These are phyloP conservation scores for Dastarcus helophoroides DNA, from an alignment of 2,888 invertebrate genomes.

Conservation along the genomic window DNA sequence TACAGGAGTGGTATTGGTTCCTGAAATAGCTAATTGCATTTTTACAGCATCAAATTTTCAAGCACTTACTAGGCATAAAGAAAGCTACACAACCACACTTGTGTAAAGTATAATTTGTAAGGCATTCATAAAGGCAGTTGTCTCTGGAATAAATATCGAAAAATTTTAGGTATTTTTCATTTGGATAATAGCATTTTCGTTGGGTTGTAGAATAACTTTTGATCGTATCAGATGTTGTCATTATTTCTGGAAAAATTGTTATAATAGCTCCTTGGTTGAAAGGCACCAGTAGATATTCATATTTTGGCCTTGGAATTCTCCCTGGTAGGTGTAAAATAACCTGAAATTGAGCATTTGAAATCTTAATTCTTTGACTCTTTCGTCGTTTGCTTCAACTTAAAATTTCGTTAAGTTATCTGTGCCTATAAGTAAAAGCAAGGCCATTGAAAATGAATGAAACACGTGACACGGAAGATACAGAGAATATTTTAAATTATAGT, in stretches of 20 bases:
- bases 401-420: too few species aligned
- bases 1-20: constrained; percentile 37
- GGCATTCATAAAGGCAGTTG: constrained; percentile 55
- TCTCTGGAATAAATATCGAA: constrained; percentile 54
- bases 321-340: constrained; percentile 42
- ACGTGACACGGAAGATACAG: too few species aligned
- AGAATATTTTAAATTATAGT: too few species aligned
- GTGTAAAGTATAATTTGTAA: constrained; percentile 47
- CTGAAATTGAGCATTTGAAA: too few species aligned
- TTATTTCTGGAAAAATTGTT: constrained; percentile 57
- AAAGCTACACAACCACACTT: constrained; percentile 52
- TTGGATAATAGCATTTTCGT: constrained; percentile 52
- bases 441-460: too few species aligned
- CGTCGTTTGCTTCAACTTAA: too few species aligned
- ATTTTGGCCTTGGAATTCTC: constrained; percentile 35
- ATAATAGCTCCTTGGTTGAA: constrained; percentile 52
- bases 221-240: constrained; percentile 52
- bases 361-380: too few species aligned
- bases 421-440: too few species aligned
- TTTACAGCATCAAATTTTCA: neutral
- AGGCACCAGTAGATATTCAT: constrained; percentile 53
- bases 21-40: constrained; percentile 29
- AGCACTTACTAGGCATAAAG: constrained; percentile 47
- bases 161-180: constrained; percentile 48
- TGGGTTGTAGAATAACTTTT: constrained; percentile 47